phyloP scores from a whole-genome alignment of 2,113 vertebrate species.

The Pampusana beccarii region DNA sequence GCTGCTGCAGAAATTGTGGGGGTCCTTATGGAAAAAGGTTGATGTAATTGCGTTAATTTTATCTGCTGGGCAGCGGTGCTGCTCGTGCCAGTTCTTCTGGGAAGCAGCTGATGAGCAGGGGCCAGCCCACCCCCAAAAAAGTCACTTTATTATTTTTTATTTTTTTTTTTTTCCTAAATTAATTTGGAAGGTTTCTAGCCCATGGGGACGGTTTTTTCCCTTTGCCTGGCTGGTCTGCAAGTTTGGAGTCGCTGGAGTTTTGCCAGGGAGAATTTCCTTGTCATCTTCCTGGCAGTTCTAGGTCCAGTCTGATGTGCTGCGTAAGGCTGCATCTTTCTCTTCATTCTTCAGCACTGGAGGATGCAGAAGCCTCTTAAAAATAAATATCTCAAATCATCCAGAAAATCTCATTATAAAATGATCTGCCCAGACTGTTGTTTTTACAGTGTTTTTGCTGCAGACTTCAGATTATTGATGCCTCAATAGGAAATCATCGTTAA shows the following conservation, averaged over 20 bases:
- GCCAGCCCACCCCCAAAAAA: neutral
- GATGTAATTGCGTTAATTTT: slow-evolving; percentile 54
- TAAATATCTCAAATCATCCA: neutral
- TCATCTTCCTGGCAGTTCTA: slow-evolving; percentile 20
- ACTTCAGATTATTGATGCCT: neutral
- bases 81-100: slow-evolving; percentile 30
- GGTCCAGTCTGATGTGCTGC: neutral
- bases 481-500: fast-evolving
- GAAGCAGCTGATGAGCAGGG: slow-evolving; percentile 55
- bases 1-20: neutral
- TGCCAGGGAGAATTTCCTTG: slow-evolving; percentile 43
- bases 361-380: slow-evolving; percentile 26
- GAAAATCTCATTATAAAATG: neutral
- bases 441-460: neutral
- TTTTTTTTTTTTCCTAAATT: neutral
- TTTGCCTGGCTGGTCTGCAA: neutral
- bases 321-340: slow-evolving; percentile 5
- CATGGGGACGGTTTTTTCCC: neutral
- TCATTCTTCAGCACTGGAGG: slow-evolving; percentile 25
- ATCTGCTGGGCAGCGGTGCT: neutral
- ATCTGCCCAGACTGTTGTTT: neutral
- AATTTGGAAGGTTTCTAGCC: neutral
- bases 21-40: neutral
- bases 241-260: neutral
- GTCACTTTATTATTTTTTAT: neutral